phyloP scores from a whole-genome alignment of 2,888 invertebrate genomes.

The Cosmopolites sordidus region DNA sequence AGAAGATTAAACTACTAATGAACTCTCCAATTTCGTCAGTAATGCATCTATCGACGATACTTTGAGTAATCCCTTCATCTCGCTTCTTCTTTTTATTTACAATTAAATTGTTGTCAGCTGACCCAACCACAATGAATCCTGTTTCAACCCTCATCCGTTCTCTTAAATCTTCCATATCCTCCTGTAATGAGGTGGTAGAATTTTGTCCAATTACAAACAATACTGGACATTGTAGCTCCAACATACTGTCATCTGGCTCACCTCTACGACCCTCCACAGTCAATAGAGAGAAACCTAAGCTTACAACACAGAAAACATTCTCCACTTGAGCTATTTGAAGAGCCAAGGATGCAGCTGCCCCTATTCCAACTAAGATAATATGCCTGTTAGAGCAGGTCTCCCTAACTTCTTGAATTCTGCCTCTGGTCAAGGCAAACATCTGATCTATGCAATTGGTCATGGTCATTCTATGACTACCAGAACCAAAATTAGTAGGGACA shows the following conservation, averaged over 20 bases:
- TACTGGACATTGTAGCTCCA: conserved; percentile 69
- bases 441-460: conserved; percentile 59
- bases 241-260: conserved; percentile 68
- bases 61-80: conserved; percentile 72
- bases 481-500: conserved; percentile 54
- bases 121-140: conserved; percentile 71
- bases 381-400: conserved; percentile 63
- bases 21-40: conserved; percentile 66
- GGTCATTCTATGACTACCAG: conserved; percentile 45
- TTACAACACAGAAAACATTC: conserved; percentile 67
- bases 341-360: conserved; percentile 70
- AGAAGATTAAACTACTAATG: conserved; percentile 55
- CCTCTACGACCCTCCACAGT: conserved; percentile 70
- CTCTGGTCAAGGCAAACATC: conserved; percentile 61
- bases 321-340: conserved; percentile 71
- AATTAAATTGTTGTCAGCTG: conserved; percentile 71
- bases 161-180: conserved; percentile 73
- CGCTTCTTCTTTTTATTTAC: conserved; percentile 66
- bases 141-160: conserved; percentile 74
- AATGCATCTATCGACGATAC: conserved; percentile 73
- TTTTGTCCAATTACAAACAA: conserved; percentile 77
- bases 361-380: conserved; percentile 73
- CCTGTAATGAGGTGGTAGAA: conserved; percentile 60
- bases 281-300: conserved; percentile 72
- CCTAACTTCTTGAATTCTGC: conserved; percentile 68